These are phyloP conservation scores for Calyptomena viridis DNA, from an alignment of 2,113 vertebrate genomes.

Conservation along the genomic window DNA sequence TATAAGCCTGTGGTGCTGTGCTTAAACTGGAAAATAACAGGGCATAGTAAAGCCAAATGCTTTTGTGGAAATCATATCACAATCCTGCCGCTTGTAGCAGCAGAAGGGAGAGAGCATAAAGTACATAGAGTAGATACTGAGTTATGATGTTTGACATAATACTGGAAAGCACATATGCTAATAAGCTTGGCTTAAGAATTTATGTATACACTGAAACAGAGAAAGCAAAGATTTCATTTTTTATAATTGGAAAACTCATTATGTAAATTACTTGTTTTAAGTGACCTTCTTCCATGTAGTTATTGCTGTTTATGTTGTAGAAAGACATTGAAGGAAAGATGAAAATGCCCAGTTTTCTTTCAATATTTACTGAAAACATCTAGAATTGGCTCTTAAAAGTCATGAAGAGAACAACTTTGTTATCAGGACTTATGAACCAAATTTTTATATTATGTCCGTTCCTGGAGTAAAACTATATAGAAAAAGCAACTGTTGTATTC, in stretches of 20 bases:
- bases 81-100: not conserved
- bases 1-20: not conserved
- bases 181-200: not conserved
- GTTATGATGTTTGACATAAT: not conserved
- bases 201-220: not conserved
- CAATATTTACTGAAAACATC: not conserved
- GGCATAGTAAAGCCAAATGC: not conserved
- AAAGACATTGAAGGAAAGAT: not conserved
- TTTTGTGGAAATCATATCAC: not conserved
- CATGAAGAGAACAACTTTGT: not conserved
- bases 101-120: not conserved
- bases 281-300: not conserved
- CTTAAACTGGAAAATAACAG: not conserved
- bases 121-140: not conserved
- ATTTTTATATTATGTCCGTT: not conserved
- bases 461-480: not conserved
- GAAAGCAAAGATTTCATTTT: not conserved
- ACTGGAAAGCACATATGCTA: not conserved
- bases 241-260: not conserved
- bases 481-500: not conserved
- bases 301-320: not conserved
- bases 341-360: not conserved
- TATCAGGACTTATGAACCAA: not conserved
- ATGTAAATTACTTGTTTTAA: not conserved
- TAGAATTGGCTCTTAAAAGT: not conserved